These are phyloP conservation scores for Thamnophis elegans DNA, from an alignment of 2,797 vertebrate species.

Conservation along the genomic window DNA sequence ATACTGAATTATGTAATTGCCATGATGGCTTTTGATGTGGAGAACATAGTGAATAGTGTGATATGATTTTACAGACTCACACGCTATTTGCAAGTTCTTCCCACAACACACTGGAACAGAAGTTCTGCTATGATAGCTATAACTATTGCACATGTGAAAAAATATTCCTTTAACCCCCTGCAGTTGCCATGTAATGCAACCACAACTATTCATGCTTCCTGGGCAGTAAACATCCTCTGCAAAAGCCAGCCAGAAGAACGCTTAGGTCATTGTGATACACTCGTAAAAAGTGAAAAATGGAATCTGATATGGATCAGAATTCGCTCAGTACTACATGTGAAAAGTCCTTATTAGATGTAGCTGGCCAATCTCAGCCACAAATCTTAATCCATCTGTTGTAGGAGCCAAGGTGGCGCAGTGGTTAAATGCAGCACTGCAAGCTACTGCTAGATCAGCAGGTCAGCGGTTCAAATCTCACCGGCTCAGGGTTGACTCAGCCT, in stretches of 20 bases:
- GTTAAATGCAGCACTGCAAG: no score
- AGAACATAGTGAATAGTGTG: background rate
- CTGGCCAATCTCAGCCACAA: background rate
- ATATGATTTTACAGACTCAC: constrained; percentile 17
- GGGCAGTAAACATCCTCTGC: constrained; percentile 5
- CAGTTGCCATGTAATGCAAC: background rate
- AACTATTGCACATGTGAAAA: background rate
- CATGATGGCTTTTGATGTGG: constrained; percentile 2
- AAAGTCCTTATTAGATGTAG: background rate
- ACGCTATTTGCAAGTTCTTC: background rate
- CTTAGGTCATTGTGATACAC: background rate
- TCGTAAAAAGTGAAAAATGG: background rate
- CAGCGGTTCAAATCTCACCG: no score
- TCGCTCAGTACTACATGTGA: background rate
- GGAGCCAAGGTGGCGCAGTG: no score
- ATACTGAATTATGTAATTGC: background rate
- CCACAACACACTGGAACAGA: background rate
- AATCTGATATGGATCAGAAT: background rate
- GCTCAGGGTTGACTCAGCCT: no score
- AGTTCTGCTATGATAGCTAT: background rate
- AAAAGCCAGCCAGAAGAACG: constrained; percentile 14
- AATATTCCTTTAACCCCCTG: background rate
- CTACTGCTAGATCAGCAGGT: no score
- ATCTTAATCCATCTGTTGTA: constrained; percentile 15
- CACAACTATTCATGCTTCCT: constrained; percentile 26